These are phyloP conservation scores for Murina feae DNA, from an alignment of 2,113 vertebrate genomes.

Conservation along the genomic window DNA sequence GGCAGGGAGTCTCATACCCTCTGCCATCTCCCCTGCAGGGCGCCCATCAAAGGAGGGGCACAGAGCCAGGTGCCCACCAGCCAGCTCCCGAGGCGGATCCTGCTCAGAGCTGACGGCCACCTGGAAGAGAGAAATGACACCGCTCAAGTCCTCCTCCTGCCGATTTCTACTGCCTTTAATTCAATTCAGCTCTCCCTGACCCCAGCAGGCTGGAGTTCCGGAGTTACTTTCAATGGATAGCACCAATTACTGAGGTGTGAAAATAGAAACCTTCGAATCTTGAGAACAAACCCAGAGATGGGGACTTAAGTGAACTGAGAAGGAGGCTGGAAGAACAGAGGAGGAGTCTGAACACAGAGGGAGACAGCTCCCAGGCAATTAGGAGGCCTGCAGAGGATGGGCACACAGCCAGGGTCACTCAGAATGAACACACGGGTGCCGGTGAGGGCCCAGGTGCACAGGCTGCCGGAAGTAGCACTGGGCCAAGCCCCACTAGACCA, in stretches of 20 bases:
- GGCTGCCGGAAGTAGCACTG: rapidly evolving
- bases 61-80: background rate
- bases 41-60: constrained; percentile 41
- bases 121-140: constrained; percentile 72
- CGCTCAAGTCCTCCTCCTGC: constrained; percentile 63
- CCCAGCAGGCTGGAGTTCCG: constrained; percentile 76
- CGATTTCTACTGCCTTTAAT: constrained; percentile 82
- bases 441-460: rapidly evolving
- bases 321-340: constrained; percentile 47
- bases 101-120: constrained; percentile 42
- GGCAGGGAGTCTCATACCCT: background rate
- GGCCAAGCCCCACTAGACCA: no score
- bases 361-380: background rate
- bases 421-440: rapidly evolving
- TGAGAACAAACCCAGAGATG: constrained; percentile 74
- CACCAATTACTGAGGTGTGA: constrained; percentile 86
- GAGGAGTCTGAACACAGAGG: background rate
- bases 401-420: rapidly evolving
- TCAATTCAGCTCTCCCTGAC: constrained; percentile 81
- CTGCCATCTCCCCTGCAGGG: background rate
- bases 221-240: constrained; percentile 82
- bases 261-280: constrained; percentile 80
- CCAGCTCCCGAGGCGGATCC: constrained; percentile 43
- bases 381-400: background rate
- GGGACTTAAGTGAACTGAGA: constrained; percentile 71